Evolutionary conservation across 2,113 vertebrate genomes (phyloP).

Genomic region (Lophura nycthemera): DNA sequence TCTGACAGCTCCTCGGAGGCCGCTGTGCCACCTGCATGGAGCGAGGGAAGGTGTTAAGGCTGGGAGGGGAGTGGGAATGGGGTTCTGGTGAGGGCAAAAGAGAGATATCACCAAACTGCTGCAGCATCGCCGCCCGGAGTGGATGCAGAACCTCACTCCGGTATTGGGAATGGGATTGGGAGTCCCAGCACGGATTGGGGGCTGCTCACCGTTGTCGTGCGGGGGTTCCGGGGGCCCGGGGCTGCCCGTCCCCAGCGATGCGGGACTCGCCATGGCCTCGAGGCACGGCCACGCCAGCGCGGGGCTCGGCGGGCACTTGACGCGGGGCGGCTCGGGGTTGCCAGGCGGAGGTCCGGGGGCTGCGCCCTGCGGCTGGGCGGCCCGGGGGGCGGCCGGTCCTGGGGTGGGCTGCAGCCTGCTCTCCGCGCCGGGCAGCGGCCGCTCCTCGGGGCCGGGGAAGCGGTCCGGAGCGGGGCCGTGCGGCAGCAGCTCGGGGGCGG

Average conservation of each 20-base stretch:
- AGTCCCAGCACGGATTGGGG: fast-evolving
- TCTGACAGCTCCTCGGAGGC: not conserved
- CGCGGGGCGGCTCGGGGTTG: not conserved
- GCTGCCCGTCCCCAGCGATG: not conserved
- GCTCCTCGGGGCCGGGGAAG: not conserved
- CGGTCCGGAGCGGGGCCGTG: not conserved
- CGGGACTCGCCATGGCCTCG: not conserved
- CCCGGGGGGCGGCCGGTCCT: not conserved
- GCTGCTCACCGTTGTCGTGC: not conserved
- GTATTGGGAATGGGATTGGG: too few species aligned
- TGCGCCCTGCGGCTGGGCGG: not conserved
- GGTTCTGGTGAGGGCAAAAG: not conserved
- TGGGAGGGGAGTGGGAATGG: not conserved
- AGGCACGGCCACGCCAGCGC: not conserved
- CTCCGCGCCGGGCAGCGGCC: not conserved
- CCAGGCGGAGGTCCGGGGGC: not conserved
- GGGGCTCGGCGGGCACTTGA: not conserved
- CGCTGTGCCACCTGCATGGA: not conserved
- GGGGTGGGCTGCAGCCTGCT: not conserved
- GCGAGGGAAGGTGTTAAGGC: not conserved
- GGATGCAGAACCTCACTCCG: not conserved
- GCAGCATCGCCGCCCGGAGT: not conserved
- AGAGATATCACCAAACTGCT: not conserved
- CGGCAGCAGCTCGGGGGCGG: not conserved
- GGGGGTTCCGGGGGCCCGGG: not conserved